These are phyloP conservation scores for Tyrannus savana DNA, from an alignment of 2,113 vertebrate genomes.

Conservation along the genomic window DNA sequence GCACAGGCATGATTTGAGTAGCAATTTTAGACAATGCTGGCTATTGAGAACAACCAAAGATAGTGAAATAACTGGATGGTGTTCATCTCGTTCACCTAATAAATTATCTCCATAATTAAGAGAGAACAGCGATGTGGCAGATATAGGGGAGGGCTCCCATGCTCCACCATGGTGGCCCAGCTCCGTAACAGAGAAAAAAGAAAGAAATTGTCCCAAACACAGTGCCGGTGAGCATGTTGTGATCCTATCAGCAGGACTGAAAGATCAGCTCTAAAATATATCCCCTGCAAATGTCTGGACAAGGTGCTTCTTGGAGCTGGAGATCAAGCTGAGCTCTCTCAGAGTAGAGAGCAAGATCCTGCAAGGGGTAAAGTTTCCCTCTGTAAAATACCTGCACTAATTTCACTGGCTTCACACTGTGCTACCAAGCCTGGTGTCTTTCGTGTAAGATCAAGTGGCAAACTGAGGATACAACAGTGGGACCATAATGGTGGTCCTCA, in stretches of 20 bases:
- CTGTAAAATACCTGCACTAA: neutral
- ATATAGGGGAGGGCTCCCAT: neutral
- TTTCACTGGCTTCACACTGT: neutral
- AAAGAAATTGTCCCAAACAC: neutral
- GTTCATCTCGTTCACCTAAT: neutral
- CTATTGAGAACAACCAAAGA: neutral
- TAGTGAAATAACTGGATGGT: neutral
- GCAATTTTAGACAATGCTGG: neutral
- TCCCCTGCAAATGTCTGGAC: neutral
- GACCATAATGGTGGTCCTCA: neutral
- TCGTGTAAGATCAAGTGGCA: neutral
- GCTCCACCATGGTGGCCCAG: neutral
- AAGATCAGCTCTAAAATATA: neutral
- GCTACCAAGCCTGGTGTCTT: neutral
- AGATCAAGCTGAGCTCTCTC: neutral
- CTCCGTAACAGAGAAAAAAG: neutral
- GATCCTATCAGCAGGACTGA: neutral
- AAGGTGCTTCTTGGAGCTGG: neutral
- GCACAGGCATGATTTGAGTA: neutral
- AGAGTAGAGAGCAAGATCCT: neutral
- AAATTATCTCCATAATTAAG: neutral
- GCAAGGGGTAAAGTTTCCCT: neutral
- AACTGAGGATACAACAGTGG: neutral
- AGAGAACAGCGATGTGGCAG: neutral
- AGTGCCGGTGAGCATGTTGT: rapidly evolving